Conservation (phyloP, 2,113 vertebrate species). For the Pomatostomus ruficeps region DNA sequence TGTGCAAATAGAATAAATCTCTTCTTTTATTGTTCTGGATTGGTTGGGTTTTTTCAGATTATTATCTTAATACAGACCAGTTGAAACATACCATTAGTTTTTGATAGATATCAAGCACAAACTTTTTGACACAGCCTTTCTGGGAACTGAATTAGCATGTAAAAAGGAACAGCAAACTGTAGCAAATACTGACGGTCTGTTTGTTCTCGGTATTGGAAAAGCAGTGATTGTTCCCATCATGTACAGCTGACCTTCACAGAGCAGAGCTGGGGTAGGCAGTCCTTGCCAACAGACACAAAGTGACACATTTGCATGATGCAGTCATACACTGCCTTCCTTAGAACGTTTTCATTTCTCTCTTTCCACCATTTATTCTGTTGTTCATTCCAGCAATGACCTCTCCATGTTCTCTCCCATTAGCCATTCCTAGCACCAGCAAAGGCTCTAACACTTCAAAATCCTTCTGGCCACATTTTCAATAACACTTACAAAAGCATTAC, state of each 20-base stretch:
- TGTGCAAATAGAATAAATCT: not conserved
- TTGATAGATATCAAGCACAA: not conserved
- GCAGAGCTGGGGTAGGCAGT: not conserved
- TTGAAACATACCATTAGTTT: not conserved
- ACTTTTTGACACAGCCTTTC: not conserved
- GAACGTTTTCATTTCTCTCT: not conserved
- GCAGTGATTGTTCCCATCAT: not conserved
- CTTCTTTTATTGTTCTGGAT: not conserved
- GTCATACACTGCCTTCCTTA: not conserved
- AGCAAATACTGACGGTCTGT: not conserved
- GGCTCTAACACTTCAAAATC: not conserved
- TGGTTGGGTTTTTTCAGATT: not conserved
- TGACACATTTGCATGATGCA: not conserved
- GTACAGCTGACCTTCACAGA: not conserved
- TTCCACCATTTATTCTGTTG: not conserved
- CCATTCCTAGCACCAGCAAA: not conserved
- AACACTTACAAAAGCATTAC: fast-evolving
- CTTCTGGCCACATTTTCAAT: not conserved
- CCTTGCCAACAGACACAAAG: not conserved
- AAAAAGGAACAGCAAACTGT: not conserved
- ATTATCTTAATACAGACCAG: not conserved
- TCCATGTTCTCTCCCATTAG: not conserved
- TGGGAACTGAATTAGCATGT: not conserved
- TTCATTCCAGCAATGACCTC: not conserved
- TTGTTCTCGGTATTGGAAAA: not conserved